Base-by-base conservation (phyloP, 1,140 invertebrate genomes). In the Trichonephila clavata region DNA sequence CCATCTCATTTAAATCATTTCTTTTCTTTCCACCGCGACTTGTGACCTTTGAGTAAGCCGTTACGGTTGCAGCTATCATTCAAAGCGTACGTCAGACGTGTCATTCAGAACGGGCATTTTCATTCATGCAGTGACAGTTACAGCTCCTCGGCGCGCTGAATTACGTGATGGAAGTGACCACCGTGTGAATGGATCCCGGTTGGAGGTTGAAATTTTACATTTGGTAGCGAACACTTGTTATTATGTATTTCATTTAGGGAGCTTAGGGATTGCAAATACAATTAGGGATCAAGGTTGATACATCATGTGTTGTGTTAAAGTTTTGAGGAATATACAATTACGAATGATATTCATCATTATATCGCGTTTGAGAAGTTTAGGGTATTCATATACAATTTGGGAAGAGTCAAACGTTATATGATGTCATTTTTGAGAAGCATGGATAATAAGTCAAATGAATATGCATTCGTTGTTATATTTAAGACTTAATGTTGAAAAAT, bases 1-100 rank as follows among this genome's bases (percentile, higher is more conserved):
- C 50, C 81, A 32, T 60, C 57, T 84, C 83, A 84, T 84, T 84
- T 84, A 84, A 84, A 84, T 60, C 20, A 24, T 84, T 24, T 20
- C 57, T 59, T 80, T 81, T 65, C 27, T 81, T 80, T 68, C 59
- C 57, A 21, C 16, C 8, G 68, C 10, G 71, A 90, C 50, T 90
- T 63, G 68, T 90, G 88, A 90, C 88, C 71, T 50, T 60, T 84
- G 88, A 90, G 88, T 80, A 21, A 68, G 50, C 50, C 65, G 88
- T 90, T 81, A 90, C 88, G 71, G 88, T 90, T 90, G 88, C 88
- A 90, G 88, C 57, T 81, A 90, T 90, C 88, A 68, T 90, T 90
- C 88, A 90, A 77, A 90, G 43, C 50, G 88, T 27, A 90, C 88
- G 88, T 90, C 88, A 90, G 83, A 59, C 71, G n/a, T 80, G 88